These are phyloP conservation scores for Apamea sordens DNA, from an alignment of 2,888 invertebrate genomes.

Conservation along the genomic window DNA sequence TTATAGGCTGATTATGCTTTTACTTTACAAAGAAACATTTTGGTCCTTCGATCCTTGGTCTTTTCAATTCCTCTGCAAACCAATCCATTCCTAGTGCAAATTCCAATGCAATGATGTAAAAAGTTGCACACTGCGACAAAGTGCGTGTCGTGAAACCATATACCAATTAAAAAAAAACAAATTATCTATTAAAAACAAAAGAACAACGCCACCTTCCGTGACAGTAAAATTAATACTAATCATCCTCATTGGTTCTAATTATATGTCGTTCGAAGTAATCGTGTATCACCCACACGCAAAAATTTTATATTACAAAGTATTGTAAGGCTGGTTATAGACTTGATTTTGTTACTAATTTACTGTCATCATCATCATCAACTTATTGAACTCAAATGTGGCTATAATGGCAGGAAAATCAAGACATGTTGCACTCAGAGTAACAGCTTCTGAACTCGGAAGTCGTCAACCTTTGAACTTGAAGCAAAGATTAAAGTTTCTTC, in stretches of 20 bases:
- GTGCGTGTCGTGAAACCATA: background rate
- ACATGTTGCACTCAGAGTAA: background rate
- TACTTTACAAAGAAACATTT: background rate
- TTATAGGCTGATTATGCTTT: background rate
- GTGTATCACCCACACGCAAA: slow-evolving; percentile 25
- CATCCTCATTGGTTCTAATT: slow-evolving; percentile 40
- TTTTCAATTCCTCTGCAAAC: background rate
- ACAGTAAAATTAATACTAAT: slow-evolving; percentile 37
- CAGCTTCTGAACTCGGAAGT: background rate
- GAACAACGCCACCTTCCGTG: slow-evolving; percentile 40
- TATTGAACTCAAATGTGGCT: background rate
- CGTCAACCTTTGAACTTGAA: background rate
- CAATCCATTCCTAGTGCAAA: background rate
- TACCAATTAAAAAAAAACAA: slow-evolving; percentile 7
- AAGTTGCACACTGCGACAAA: background rate
- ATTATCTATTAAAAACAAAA: slow-evolving; percentile 26
- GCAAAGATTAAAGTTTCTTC: background rate
- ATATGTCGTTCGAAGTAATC: slow-evolving; percentile 29
- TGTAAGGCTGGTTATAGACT: background rate
- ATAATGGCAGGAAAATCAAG: background rate
- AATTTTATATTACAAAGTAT: background rate
- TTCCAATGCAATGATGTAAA: background rate
- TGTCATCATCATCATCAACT: background rate
- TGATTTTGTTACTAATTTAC: background rate
- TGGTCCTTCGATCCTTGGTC: background rate